These are phyloP conservation scores for Procambarus clarkii DNA, from an alignment of 1,140 invertebrate genomes.

Conservation along the genomic window DNA sequence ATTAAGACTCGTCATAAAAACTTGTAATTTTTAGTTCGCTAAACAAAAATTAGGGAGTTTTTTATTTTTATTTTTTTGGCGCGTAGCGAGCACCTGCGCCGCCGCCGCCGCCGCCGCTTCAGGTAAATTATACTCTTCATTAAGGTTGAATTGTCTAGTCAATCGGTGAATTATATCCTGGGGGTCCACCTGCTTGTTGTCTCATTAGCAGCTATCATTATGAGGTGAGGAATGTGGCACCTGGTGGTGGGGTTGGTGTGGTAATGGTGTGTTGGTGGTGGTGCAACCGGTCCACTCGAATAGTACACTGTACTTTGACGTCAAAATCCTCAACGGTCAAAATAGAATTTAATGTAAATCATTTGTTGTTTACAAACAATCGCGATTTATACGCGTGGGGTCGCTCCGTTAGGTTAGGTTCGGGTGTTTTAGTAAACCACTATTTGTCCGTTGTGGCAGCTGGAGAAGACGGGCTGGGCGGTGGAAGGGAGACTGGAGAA, in stretches of 20 bases:
- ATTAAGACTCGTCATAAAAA: background rate
- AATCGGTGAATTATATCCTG: constrained; percentile 27
- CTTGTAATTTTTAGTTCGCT: background rate
- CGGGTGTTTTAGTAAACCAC: no score
- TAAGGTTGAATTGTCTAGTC: constrained; percentile 26
- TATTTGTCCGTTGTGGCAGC: no score
- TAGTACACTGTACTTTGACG: no score
- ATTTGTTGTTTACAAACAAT: no score
- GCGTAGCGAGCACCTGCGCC: background rate
- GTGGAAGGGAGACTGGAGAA: no score
- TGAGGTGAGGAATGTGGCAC: background rate
- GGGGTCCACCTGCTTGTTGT: background rate
- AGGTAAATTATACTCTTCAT: constrained; percentile 11
- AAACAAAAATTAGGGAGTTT: background rate
- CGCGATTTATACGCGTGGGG: no score
- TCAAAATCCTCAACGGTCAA: no score
- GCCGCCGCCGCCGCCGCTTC: background rate
- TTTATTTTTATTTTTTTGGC: background rate
- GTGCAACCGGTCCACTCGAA: background rate
- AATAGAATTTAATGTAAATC: no score
- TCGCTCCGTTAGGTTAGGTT: no score
- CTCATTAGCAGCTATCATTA: background rate
- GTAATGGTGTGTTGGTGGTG: background rate
- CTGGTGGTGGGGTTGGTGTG: background rate
- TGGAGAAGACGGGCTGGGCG: no score